Evolutionary conservation across 2,888 invertebrate species (phyloP).

Genomic region (Pantelozetes paolii): DNA sequence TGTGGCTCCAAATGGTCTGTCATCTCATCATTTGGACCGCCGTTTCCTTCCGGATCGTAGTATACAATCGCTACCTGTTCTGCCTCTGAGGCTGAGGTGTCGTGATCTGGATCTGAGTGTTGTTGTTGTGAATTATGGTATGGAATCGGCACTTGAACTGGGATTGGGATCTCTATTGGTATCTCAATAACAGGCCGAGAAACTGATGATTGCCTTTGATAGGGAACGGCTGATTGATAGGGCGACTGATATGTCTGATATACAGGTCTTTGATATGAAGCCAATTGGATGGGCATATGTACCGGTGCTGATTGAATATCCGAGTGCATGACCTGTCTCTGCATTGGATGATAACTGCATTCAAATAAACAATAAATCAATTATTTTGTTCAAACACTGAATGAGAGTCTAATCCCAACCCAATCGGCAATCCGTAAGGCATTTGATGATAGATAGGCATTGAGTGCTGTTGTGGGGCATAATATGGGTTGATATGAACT

Average conservation of each 20-base stretch:
- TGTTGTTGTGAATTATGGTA: slow-evolving; percentile 16
- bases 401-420: background rate
- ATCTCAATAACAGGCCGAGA: slow-evolving; percentile 38
- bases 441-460: slow-evolving; percentile 36
- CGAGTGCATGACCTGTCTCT: slow-evolving; percentile 10
- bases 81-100: slow-evolving; percentile 37
- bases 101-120: slow-evolving; percentile 23
- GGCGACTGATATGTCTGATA: slow-evolving; percentile 14
- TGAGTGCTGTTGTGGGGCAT: slow-evolving; percentile 3
- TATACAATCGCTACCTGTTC: slow-evolving; percentile 39
- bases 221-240: background rate
- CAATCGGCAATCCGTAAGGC: slow-evolving; percentile 34
- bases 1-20: slow-evolving; percentile 37
- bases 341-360: slow-evolving; percentile 25
- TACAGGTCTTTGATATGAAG: slow-evolving; percentile 25
- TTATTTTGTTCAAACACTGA: background rate
- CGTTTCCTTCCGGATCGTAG: slow-evolving; percentile 38
- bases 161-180: slow-evolving; percentile 40
- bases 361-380: background rate
- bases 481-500: slow-evolving; percentile 11
- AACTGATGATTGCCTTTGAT: slow-evolving; percentile 29
- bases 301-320: slow-evolving; percentile 20
- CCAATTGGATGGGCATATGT: slow-evolving; percentile 31
- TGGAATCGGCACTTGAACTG: slow-evolving; percentile 33
- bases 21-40: slow-evolving; percentile 10